Conservation (phyloP, 2,113 vertebrate species). For the Strix uralensis region DNA sequence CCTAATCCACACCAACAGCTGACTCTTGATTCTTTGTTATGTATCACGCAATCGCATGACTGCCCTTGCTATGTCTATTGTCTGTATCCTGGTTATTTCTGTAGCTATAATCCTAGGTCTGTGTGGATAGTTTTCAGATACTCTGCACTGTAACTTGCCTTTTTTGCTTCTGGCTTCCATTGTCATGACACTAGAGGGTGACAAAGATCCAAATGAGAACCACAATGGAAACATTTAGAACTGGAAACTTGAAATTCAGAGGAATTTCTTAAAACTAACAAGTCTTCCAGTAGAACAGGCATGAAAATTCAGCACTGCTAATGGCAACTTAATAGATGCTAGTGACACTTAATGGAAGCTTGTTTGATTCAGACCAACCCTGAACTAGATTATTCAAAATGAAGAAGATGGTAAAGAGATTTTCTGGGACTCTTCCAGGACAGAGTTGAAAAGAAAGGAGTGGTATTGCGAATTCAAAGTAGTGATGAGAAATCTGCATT, state of each 20-base stretch:
- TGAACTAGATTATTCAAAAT: background rate
- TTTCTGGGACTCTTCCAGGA: background rate
- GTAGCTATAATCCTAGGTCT: background rate
- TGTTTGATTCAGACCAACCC: background rate
- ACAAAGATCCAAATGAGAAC: conserved; percentile 42
- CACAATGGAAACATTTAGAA: background rate
- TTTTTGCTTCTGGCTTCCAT: background rate
- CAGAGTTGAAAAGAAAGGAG: background rate
- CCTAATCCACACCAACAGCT: background rate
- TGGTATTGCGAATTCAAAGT: background rate
- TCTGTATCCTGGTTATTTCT: background rate
- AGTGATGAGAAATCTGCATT: background rate
- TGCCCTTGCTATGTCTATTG: background rate
- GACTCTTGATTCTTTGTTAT: background rate
- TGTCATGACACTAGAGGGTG: conserved; percentile 36
- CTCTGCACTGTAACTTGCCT: background rate
- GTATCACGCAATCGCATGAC: background rate
- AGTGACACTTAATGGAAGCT: background rate
- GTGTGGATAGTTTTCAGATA: background rate
- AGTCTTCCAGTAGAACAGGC: background rate
- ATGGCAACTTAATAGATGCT: background rate
- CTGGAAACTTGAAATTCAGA: background rate
- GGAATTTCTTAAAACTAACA: background rate
- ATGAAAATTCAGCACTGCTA: background rate
- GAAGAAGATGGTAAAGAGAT: background rate